Evolutionary conservation across 2,113 vertebrate genomes (phyloP).

Genomic region (Strigops habroptila): DNA sequence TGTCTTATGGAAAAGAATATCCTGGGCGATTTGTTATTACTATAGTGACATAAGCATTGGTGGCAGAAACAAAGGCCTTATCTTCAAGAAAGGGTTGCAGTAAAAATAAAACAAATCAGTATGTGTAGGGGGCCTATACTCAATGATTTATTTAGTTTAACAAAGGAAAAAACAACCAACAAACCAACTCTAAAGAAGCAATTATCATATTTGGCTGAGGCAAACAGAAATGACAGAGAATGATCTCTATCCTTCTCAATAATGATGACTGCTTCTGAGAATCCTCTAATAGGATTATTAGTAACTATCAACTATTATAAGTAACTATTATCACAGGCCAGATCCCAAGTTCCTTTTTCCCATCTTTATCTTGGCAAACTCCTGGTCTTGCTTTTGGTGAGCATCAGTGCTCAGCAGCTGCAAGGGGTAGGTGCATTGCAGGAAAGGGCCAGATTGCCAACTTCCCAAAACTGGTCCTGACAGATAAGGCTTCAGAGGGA

Average conservation of each 20-base stretch:
- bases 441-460: not conserved
- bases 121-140: not conserved
- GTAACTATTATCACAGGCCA: not conserved
- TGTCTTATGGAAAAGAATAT: not conserved
- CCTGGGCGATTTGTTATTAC: not conserved
- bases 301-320: not conserved
- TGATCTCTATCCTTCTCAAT: not conserved
- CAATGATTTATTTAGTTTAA: not conserved
- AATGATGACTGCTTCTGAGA: not conserved
- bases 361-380: not conserved
- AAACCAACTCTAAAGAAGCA: not conserved
- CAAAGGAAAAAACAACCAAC: not conserved
- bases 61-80: not conserved
- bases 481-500: not conserved
- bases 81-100: not conserved
- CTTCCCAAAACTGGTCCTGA: not conserved
- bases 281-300: not conserved
- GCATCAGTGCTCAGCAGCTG: not conserved
- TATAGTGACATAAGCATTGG: not conserved
- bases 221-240: not conserved
- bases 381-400: not conserved
- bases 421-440: not conserved
- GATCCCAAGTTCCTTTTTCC: not conserved
- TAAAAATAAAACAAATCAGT: not conserved
- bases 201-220: not conserved